These are phyloP conservation scores for Tarsius wallacei DNA, from an alignment of 2,797 vertebrate species.

Conservation along the genomic window DNA sequence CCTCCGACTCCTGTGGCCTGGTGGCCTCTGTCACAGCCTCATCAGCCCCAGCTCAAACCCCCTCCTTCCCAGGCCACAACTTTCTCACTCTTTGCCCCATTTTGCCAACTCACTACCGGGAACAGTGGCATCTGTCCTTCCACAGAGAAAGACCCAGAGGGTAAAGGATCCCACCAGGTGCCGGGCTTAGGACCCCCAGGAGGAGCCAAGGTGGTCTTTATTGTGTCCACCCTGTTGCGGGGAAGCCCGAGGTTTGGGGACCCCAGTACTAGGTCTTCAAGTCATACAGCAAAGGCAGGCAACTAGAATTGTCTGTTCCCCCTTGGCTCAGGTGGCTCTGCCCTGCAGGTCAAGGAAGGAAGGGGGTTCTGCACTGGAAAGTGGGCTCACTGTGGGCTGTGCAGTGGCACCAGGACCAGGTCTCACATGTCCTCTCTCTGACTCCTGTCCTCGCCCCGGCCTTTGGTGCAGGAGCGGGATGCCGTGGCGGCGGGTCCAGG, in stretches of 20 bases:
- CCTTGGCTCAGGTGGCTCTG: too few species aligned
- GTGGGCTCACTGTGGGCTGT: not conserved
- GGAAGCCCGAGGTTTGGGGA: not conserved
- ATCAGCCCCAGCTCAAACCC: too few species aligned
- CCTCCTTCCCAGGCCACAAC: not conserved
- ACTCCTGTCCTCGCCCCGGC: not conserved
- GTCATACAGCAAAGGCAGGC: too few species aligned
- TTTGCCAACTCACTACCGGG: not conserved
- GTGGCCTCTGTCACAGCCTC: not conserved
- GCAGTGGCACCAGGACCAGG: accelerated
- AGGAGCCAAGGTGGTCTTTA: too few species aligned
- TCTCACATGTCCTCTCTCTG: not conserved
- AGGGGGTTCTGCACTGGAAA: too few species aligned
- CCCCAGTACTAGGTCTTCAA: not conserved
- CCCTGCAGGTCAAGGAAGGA: not conserved
- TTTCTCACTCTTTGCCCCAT: not conserved
- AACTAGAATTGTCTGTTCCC: not conserved
- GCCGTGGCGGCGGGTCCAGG: accelerated
- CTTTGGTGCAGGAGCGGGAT: not conserved
- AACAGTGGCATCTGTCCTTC: not conserved
- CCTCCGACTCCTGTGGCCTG: not conserved
- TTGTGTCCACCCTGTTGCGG: not conserved
- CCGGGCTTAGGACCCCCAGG: not conserved
- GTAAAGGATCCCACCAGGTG: not conserved
- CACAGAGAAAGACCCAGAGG: not conserved